Percentiles rank a stretch among this genome's conserved stretches.
These are phyloP conservation scores for Felis chaus DNA, from an alignment of 2,113 vertebrate species.

Conservation along the genomic window DNA sequence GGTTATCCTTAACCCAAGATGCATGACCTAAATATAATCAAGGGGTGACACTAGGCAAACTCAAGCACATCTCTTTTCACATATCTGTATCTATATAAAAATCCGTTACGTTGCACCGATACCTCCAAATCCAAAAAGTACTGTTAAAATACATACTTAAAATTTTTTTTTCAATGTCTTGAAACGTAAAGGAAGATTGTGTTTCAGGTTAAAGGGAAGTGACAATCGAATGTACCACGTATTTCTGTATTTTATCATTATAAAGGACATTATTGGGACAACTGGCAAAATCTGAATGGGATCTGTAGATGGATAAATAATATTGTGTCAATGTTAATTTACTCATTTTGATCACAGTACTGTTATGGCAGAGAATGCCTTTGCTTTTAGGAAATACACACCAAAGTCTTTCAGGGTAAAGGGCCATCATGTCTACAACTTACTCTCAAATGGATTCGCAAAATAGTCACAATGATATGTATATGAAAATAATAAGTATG, in stretches of 20 bases:
- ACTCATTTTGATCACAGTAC: background rate
- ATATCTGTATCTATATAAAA: background rate
- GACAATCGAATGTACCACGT: background rate
- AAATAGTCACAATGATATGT: background rate
- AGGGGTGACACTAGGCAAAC: background rate
- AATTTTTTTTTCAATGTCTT: background rate
- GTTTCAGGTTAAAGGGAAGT: background rate
- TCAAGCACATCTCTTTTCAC: background rate
- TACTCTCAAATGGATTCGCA: background rate
- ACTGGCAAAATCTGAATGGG: conserved; percentile 13
- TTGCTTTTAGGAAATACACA: conserved; percentile 12
- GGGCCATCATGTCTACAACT: background rate
- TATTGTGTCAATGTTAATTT: background rate
- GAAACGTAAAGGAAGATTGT: conserved; percentile 13
- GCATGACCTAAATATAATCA: background rate
- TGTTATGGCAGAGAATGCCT: background rate
- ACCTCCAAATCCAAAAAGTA: background rate
- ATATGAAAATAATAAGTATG: background rate
- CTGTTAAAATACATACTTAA: background rate
- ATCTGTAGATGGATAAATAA: background rate
- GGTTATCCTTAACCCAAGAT: background rate
- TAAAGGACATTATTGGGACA: background rate
- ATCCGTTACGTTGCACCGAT: background rate
- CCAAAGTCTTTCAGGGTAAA: conserved; percentile 4
- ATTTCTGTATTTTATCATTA: conserved; percentile 33